Conservation (phyloP, 2,113 vertebrate species). For the Glareola pratincola region DNA sequence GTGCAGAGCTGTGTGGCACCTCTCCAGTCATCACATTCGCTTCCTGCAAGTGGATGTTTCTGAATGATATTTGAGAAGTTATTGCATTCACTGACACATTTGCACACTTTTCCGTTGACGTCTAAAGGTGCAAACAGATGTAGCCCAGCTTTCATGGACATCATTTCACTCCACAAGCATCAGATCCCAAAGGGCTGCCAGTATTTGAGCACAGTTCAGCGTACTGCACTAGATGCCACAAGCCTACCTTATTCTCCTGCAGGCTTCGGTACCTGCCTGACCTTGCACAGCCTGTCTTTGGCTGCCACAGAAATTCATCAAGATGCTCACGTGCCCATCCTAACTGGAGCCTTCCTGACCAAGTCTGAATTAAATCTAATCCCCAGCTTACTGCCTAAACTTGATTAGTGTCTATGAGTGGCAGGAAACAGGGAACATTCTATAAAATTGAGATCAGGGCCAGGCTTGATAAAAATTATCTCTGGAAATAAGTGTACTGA, state of each 20-base stretch:
- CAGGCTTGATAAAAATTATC: background rate
- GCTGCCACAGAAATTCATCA: background rate
- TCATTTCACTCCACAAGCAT: background rate
- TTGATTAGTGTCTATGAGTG: background rate
- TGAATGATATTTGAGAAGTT: background rate
- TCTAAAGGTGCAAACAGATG: background rate
- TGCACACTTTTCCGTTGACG: background rate
- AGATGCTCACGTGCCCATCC: background rate
- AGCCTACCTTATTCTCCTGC: background rate
- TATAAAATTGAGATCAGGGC: background rate
- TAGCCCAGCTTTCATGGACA: background rate
- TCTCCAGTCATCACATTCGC: background rate
- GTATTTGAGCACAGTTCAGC: background rate
- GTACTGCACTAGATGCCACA: background rate
- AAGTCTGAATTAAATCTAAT: background rate
- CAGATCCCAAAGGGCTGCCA: background rate
- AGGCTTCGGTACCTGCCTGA: background rate
- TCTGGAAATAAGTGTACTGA: background rate
- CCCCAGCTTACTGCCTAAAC: background rate
- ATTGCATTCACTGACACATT: fast-evolving
- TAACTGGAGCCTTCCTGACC: background rate
- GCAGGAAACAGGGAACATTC: background rate
- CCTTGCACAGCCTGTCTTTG: background rate
- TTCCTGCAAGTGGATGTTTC: background rate
- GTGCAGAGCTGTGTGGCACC: background rate